Base-by-base conservation (phyloP, 2,113 vertebrate species). In the Odontophorus gujanensis region DNA sequence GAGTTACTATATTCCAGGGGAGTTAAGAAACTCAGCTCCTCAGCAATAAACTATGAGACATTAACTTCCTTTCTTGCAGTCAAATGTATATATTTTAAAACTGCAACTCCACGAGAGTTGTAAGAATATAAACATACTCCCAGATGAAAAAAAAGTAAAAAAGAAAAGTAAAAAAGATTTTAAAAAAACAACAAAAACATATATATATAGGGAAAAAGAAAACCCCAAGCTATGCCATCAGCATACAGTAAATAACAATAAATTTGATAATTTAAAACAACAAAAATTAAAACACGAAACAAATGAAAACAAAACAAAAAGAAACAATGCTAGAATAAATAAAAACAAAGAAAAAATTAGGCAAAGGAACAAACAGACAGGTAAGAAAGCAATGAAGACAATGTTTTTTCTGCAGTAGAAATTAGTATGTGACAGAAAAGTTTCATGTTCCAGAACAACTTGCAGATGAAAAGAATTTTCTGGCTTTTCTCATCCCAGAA, bases 1-100 rank as follows among this genome's bases (percentile, higher is more conserved):
- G 19, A 90, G 47, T 32, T 92, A 40, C 76, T 94, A 87, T 94
- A 86, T 87, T 83, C 88, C 47, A 83, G 38, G 72, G 73, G 88
- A 59, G 68, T 71, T 83, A 89, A 91, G 68, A 55, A 83, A 88
- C 57, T 90, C 68, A 8, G 16, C 50, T 92, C 79, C 88, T 86
- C 82, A 93, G 68, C 55, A 62, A 85, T 55, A 83, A 88, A 76
- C 34, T 38, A 1, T 6, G 2, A 53, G 51, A 25, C 76, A n/a
- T 45, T 71, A 88, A 74, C 11, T 81, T 28, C 59, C 90, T 94
- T 93, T 88, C 76, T 67, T 74, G 63, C 34, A 74, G 65, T 63
- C 42, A 51, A 71, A 78, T 50, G 79, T 71, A 83, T 17, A 43
- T 14, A 51, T 61, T 65, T 87, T 90, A 90, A 88, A 88, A 83